Conservation (phyloP, 2,113 vertebrate species). For the Thinocorus orbignyianus region DNA sequence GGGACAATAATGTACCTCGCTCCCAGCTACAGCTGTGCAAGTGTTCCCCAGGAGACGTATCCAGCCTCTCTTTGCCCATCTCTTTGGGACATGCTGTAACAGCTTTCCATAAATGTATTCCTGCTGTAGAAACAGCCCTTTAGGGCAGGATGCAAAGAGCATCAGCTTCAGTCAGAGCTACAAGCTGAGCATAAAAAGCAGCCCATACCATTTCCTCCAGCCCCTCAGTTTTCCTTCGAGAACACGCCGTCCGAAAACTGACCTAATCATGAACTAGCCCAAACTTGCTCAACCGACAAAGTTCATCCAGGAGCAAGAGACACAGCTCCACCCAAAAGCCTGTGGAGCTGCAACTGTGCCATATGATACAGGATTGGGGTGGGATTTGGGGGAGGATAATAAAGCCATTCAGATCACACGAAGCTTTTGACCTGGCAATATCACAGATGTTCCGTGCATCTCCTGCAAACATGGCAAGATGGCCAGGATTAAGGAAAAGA, state of each 20-base stretch:
- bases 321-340: background rate
- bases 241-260: background rate
- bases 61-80: background rate
- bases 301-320: background rate
- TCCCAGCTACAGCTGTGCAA: background rate
- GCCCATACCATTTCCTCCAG: background rate
- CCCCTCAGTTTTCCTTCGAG: background rate
- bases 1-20: background rate
- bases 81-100: background rate
- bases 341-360: background rate
- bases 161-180: background rate
- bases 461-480: background rate
- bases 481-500: background rate
- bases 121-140: background rate
- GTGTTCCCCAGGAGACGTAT: background rate
- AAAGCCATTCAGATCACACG: background rate
- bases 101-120: slow-evolving; percentile 3
- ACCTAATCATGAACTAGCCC: background rate
- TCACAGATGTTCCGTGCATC: background rate
- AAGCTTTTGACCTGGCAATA: background rate
- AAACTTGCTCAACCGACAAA: background rate
- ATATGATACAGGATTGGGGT: fast-evolving
- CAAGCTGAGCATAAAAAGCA: background rate
- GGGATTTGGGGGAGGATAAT: background rate
- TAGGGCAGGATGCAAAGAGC: background rate